These are phyloP conservation scores for Petrophora chlorosata DNA, from an alignment of 2,888 invertebrate genomes.

Conservation along the genomic window DNA sequence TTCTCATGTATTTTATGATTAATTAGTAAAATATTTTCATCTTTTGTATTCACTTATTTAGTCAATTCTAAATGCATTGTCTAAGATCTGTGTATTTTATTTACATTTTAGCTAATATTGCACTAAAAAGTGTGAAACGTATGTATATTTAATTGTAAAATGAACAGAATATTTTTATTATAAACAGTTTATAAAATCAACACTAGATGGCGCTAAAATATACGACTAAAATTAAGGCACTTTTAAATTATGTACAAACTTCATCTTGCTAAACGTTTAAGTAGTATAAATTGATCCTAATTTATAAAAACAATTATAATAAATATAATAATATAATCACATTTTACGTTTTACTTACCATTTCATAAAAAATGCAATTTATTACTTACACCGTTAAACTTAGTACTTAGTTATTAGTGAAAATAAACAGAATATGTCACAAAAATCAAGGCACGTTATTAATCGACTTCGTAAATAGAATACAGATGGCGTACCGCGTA, in stretches of 20 bases:
- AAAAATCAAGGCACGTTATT: too few relatives aligned
- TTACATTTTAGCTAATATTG: constrained; percentile 42
- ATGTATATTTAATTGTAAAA: background rate
- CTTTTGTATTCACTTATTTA: constrained; percentile 45
- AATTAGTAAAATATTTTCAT: constrained; percentile 65
- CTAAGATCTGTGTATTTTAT: constrained; percentile 40
- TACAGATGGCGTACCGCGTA: too few relatives aligned
- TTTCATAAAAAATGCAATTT: constrained; percentile 17
- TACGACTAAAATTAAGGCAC: constrained; percentile 21
- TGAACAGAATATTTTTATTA: background rate
- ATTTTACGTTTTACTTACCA: constrained; percentile 17
- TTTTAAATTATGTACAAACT: constrained; percentile 14
- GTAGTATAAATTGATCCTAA: constrained; percentile 6
- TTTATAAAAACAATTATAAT: constrained; percentile 8
- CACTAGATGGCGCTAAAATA: constrained; percentile 20
- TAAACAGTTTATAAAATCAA: background rate
- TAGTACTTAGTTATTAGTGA: too few relatives aligned
- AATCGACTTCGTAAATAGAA: too few relatives aligned
- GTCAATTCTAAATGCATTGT: constrained; percentile 69
- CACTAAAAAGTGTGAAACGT: constrained; percentile 26
- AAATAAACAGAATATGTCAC: too few relatives aligned
- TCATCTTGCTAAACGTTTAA: constrained; percentile 1
- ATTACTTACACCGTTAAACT: too few relatives aligned
- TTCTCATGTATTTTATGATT: background rate
- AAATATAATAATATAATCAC: constrained; percentile 17